These are phyloP conservation scores for Mythimna loreyi DNA, from an alignment of 2,888 invertebrate genomes.

Conservation along the genomic window DNA sequence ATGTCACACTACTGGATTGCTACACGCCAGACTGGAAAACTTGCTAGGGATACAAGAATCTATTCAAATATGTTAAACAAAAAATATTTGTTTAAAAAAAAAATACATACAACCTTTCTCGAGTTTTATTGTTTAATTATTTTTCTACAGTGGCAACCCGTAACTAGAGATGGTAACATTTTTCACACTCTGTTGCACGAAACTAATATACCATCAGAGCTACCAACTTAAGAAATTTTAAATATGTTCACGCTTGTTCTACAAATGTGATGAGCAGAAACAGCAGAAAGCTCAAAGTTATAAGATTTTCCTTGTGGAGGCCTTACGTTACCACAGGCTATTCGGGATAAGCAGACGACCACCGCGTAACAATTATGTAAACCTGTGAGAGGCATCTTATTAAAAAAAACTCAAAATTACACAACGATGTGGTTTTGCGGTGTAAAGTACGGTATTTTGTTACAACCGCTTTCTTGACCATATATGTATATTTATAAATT, in stretches of 20 bases:
- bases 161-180: slow-evolving; percentile 21
- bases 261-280: background rate
- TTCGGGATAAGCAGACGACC: background rate
- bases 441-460: background rate
- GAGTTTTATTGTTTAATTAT: background rate
- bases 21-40: slow-evolving; percentile 75
- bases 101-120: background rate
- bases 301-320: too few relatives aligned
- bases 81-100: background rate
- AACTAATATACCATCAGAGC: background rate
- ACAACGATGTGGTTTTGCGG: background rate
- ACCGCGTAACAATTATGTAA: too few relatives aligned
- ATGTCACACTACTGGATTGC: slow-evolving; percentile 76
- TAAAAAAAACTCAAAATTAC: background rate
- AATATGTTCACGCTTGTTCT: slow-evolving; percentile 4
- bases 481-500: background rate
- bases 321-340: too few relatives aligned
- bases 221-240: slow-evolving; percentile 25
- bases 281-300: too few relatives aligned
- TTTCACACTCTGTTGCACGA: slow-evolving; percentile 25
- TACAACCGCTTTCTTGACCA: background rate
- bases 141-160: background rate
- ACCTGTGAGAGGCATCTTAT: background rate
- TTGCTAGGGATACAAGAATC: slow-evolving; percentile 69
- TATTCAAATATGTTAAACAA: background rate